Conservation (phyloP, 2,113 vertebrate genomes). For the Calyptomena viridis region DNA sequence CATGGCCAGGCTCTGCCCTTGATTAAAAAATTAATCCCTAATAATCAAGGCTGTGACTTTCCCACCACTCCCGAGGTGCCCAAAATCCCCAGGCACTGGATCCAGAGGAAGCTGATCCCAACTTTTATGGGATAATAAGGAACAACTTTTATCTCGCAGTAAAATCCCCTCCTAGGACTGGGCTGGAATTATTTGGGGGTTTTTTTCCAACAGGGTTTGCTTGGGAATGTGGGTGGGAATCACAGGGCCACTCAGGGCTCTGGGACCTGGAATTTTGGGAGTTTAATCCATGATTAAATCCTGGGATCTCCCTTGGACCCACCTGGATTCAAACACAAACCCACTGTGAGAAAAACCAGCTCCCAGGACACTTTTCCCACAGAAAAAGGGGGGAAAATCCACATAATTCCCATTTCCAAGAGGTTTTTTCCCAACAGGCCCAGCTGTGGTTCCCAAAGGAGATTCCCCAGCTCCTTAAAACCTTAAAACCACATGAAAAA, state of each 20-base stretch:
- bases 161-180: not conserved
- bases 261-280: not conserved
- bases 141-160: fast-evolving
- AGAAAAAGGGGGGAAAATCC: not conserved
- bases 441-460: not conserved
- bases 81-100: not conserved
- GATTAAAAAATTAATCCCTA: too few relatives aligned
- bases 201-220: fast-evolving
- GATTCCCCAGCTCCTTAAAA: not conserved
- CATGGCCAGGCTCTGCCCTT: not conserved
- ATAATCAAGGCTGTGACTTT: not conserved
- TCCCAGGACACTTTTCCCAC: not conserved
- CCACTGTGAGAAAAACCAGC: fast-evolving
- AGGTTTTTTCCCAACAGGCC: not conserved
- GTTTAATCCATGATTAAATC: not conserved
- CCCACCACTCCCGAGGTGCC: not conserved
- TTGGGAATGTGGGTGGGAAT: not conserved
- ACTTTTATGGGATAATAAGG: fast-evolving
- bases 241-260: fast-evolving
- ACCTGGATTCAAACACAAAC: fast-evolving
- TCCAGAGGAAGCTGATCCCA: not conserved
- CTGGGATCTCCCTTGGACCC: fast-evolving
- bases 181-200: not conserved
- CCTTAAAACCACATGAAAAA: not conserved
- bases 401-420: not conserved